A percentile compares a stretch with the other conserved stretches of the same genome.
Conservation (phyloP, 1,140 invertebrate species). For the Pseudomyrmex pallidus region DNA sequence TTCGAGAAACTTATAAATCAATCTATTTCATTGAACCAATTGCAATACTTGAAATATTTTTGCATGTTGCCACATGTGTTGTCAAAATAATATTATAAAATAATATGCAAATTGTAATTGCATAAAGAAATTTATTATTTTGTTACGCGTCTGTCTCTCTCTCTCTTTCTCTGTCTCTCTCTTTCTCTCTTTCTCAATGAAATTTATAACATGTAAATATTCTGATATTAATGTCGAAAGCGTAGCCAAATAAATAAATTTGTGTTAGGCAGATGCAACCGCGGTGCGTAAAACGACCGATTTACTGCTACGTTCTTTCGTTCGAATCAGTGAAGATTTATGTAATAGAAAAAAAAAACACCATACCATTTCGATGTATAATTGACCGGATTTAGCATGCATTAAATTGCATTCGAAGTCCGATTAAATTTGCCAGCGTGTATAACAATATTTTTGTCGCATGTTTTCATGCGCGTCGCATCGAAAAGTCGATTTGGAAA, state of each 20-base stretch:
- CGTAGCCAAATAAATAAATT: conserved; percentile 39
- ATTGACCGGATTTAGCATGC: conserved; percentile 2
- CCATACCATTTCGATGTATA: conserved; percentile 26
- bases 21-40: neutral
- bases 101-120: conserved; percentile 52
- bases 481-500: conserved; percentile 45
- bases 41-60: conserved; percentile 5
- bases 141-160: neutral
- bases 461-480: conserved; percentile 8
- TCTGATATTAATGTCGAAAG: conserved; percentile 48
- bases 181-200: neutral
- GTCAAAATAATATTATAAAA: conserved; percentile 4
- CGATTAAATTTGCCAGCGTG: conserved; percentile 33
- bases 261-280: conserved; percentile 23
- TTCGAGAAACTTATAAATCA: conserved; percentile 15
- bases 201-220: conserved; percentile 56
- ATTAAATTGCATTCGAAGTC: neutral
- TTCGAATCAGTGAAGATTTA: conserved; percentile 23
- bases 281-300: conserved; percentile 40
- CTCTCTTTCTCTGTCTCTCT: no score
- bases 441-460: conserved; percentile 19
- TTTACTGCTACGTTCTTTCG: conserved; percentile 43
- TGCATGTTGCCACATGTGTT: conserved; percentile 11
- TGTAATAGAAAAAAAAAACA: conserved; percentile 13
- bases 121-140: conserved; percentile 43